A percentile compares a stretch with the other conserved stretches of the same genome.
Conservation (phyloP, 2,797 vertebrate species). For the Rhyacichthys aspro region DNA sequence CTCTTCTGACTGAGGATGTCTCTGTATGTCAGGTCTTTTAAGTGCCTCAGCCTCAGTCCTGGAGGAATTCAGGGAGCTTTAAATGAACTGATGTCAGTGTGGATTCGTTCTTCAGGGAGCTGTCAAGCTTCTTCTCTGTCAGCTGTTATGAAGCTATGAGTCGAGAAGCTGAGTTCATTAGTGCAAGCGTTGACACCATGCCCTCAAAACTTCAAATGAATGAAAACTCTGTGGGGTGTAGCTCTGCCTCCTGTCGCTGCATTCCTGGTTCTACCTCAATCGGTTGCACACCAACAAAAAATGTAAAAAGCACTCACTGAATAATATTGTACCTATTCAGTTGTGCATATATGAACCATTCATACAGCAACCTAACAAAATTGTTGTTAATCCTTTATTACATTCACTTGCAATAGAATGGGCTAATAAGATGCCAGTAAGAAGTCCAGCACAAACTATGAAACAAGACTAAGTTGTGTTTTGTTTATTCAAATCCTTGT, state of each 20-base stretch:
- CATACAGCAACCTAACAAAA: too few species aligned
- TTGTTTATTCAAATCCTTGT: too few species aligned
- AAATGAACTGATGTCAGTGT: conserved; percentile 13
- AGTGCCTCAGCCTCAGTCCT: conserved; percentile 14
- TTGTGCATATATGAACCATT: too few species aligned
- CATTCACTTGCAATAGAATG: too few species aligned
- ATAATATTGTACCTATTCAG: background rate
- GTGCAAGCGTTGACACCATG: conserved; percentile 22
- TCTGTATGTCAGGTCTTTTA: conserved; percentile 30
- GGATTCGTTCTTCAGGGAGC: conserved; percentile 10
- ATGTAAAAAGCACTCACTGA: too few species aligned
- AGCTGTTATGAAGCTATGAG: conserved; percentile 14
- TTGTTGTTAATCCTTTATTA: too few species aligned
- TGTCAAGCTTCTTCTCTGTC: conserved; percentile 23
- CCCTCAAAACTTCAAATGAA: conserved; percentile 24
- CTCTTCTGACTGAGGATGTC: background rate
- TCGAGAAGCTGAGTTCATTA: conserved; percentile 39
- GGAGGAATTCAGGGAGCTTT: conserved; percentile 23
- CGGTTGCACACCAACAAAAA: background rate
- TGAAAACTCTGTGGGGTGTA: background rate
- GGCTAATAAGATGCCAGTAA: too few species aligned
- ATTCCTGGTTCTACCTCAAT: background rate
- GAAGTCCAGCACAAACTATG: too few species aligned
- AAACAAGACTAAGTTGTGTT: too few species aligned
- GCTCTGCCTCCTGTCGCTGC: background rate